These are phyloP conservation scores for Schizothorax lantsangensis DNA, from an alignment of 2,797 vertebrate genomes.

Conservation along the genomic window DNA sequence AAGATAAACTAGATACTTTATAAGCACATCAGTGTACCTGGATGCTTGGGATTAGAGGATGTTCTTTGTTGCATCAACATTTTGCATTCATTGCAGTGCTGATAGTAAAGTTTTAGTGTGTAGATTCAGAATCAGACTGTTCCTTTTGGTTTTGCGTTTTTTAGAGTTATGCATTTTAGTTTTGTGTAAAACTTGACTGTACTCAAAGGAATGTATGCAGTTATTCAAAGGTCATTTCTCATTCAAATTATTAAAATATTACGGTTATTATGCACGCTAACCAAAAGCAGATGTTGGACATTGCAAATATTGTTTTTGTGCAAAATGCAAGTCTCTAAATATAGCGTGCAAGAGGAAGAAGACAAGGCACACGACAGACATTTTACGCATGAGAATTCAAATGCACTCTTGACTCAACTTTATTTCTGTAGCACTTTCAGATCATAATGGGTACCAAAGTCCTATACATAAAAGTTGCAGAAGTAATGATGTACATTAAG, in stretches of 20 bases:
- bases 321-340: background rate
- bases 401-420: background rate
- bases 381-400: background rate
- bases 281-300: background rate
- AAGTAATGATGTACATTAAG: background rate
- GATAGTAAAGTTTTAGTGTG: background rate
- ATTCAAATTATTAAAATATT: background rate
- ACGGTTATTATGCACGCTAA: background rate
- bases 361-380: background rate
- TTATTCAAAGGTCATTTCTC: background rate
- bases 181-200: too few species aligned
- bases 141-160: background rate
- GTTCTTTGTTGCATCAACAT: background rate
- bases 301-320: background rate
- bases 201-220: background rate
- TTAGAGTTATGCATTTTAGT: background rate
- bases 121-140: background rate
- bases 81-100: background rate
- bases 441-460: background rate
- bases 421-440: background rate
- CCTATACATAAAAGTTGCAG: background rate
- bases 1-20: background rate
- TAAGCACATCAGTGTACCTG: background rate
- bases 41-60: background rate
- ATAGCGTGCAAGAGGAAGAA: background rate